Base-by-base conservation (phyloP, 2,113 vertebrate genomes). In the Syngnathus scovelli region DNA sequence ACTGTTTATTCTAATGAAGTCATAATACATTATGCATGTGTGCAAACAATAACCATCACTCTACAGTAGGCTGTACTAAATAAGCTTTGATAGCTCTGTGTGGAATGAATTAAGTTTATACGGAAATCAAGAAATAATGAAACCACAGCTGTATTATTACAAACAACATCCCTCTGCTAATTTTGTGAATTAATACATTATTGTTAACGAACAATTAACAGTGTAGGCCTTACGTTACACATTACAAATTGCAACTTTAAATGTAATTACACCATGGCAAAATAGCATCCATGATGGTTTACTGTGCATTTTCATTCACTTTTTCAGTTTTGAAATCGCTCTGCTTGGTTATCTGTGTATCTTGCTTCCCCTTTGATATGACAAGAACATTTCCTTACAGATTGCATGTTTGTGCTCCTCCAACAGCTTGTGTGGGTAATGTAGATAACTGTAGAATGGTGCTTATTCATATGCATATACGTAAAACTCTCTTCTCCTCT, bases 21-120 rank as follows among this genome's bases (percentile, higher is more conserved):
- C 44, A 23, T 64, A 37, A 64, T 70, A 11, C 60, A 64, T 52
- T 62, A 70, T 67, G 55, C 58, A 70, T 12, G 13, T 37, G 55
- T 58, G 21, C 12, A 58, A 52, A 67, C 61, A 52, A 51, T 19
- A 69, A 39, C 13, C 19, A 27, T 23, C 19, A 27, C 37, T n/a
- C 27, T 39, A 43, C 41, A 61, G 39, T 18, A 61, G 46, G 10
- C 41, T 63, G 48, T 19, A 36, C 21, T 51, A 37, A 13, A 62
- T 62, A 41, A 64, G 27, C 46, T 64, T 64, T 64, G 63, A 64
- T 64, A 46, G 38, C 19, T 64, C 48, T 2, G n/a, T 23, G 39
- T 61, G 60, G 3, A 43, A 43, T 43, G 44, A 55, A 60, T 61
- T 13, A 66, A 54, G 41, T 19, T 23, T 10, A 16, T 27, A 61